These are phyloP conservation scores for Lepas anatifera DNA, from an alignment of 2,888 invertebrate genomes.

Conservation along the genomic window DNA sequence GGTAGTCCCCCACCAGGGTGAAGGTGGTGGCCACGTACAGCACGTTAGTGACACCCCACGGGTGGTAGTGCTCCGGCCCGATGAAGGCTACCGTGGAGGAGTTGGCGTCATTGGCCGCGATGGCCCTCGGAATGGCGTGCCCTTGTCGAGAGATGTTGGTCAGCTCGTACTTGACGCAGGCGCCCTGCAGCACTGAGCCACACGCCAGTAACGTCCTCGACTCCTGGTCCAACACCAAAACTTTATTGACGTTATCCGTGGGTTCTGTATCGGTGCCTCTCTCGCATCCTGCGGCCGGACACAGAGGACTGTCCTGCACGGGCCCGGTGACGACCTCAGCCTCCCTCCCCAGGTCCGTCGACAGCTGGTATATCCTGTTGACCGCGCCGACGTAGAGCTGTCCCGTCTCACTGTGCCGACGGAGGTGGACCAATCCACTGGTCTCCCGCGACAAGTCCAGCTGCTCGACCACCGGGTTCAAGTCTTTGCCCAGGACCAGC, in stretches of 20 bases:
- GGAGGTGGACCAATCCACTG: constrained; percentile 23
- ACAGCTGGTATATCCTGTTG: constrained; percentile 70
- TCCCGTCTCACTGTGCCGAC: constrained; percentile 28
- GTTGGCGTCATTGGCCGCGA: constrained; percentile 24
- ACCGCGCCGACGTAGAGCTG: constrained; percentile 68
- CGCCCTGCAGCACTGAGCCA: constrained; percentile 78
- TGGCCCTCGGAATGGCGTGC: constrained; percentile 21
- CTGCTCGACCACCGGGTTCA: constrained; percentile 57
- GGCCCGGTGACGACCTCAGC: constrained; percentile 57
- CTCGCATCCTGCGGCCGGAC: constrained; percentile 71
- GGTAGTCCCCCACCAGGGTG: constrained; percentile 82
- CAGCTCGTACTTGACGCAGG: constrained; percentile 72
- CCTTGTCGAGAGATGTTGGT: constrained; percentile 50
- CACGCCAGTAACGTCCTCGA: constrained; percentile 69
- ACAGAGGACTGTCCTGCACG: constrained; percentile 72
- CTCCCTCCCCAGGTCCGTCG: constrained; percentile 18
- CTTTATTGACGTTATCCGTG: constrained; percentile 81
- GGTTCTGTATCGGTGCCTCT: constrained; percentile 29
- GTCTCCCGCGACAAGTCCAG: constrained; percentile 23
- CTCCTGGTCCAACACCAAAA: constrained; percentile 70
- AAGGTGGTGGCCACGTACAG: constrained; percentile 90
- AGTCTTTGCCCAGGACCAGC: constrained; percentile 82
- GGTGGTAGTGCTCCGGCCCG: constrained; percentile 48
- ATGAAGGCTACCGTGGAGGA: constrained; percentile 25
- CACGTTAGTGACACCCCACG: constrained; percentile 68